A percentile compares a stretch with the other conserved stretches of the same genome.
phyloP scores from a whole-genome alignment of 1,140 invertebrate genomes.

The Frieseomelitta varia region DNA sequence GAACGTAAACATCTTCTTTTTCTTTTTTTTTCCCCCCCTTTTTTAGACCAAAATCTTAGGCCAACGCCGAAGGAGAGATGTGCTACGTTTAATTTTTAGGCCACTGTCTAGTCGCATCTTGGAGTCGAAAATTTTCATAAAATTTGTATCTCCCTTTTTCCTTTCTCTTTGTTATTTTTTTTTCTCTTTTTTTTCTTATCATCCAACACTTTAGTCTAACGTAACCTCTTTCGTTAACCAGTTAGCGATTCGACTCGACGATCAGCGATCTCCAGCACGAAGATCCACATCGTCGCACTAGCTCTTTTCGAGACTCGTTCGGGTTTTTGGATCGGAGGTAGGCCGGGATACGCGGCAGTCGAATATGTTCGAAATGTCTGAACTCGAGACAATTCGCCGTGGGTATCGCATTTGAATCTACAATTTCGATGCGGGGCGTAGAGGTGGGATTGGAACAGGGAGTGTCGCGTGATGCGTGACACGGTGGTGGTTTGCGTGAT shows the following conservation, averaged over 20 bases:
- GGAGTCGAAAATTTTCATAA: conserved; percentile 48
- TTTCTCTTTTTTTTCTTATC: neutral
- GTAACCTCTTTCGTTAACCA: neutral
- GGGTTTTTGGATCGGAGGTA: conserved; percentile 57
- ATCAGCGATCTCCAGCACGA: neutral
- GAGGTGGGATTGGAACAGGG: neutral
- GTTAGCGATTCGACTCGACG: conserved; percentile 28
- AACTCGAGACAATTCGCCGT: conserved; percentile 13
- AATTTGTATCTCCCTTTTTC: conserved; percentile 17
- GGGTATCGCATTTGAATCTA: neutral
- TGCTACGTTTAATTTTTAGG: conserved; percentile 56
- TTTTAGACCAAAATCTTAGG: conserved; percentile 68
- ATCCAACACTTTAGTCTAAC: too few species aligned
- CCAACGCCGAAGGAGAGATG: conserved; percentile 60
- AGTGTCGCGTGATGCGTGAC: neutral
- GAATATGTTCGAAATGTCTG: conserved; percentile 48
- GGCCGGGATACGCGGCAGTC: conserved; percentile 61
- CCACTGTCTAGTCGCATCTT: conserved; percentile 56
- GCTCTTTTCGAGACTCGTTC: neutral
- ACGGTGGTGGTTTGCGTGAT: neutral
- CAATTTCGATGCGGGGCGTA: neutral
- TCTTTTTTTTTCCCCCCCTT: too few species aligned
- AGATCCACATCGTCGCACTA: neutral
- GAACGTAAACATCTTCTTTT: conserved; percentile 33
- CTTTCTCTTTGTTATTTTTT: neutral